phyloP scores from a whole-genome alignment of 2,113 vertebrate genomes.

The Dasyprocta punctata region DNA sequence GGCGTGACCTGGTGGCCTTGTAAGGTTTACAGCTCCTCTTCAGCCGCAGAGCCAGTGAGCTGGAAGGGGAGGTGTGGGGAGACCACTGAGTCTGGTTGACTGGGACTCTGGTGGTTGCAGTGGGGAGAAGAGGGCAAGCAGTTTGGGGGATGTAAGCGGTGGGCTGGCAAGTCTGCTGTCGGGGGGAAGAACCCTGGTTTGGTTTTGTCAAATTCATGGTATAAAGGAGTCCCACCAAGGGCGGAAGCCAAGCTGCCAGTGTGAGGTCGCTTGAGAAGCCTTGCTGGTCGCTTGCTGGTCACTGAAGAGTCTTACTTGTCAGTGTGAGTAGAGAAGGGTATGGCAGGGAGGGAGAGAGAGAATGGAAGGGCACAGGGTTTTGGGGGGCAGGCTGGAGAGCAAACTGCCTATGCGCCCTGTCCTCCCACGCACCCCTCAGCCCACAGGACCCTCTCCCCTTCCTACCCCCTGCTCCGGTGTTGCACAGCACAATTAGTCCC shows the following conservation, averaged over 20 bases:
- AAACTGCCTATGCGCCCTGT: not conserved
- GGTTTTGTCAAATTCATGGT: not conserved
- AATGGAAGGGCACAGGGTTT: not conserved
- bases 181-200: not conserved
- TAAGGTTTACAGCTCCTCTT: not conserved
- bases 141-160: no score
- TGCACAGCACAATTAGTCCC: rapidly evolving
- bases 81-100: not conserved
- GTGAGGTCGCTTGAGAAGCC: no score
- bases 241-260: rapidly evolving
- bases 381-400: rapidly evolving
- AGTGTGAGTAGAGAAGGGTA: not conserved
- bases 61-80: not conserved
- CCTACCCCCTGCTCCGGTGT: rapidly evolving
- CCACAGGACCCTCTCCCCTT: no score
- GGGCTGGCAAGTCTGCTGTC: not conserved
- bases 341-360: not conserved
- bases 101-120: no score
- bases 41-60: no score
- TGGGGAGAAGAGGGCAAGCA: not conserved
- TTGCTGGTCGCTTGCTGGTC: not conserved
- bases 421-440: not conserved
- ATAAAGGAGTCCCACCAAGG: no score
- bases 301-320: not conserved
- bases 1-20: not conserved